phyloP scores from a whole-genome alignment of 2,888 invertebrate species.

The Lasiommata megera region DNA sequence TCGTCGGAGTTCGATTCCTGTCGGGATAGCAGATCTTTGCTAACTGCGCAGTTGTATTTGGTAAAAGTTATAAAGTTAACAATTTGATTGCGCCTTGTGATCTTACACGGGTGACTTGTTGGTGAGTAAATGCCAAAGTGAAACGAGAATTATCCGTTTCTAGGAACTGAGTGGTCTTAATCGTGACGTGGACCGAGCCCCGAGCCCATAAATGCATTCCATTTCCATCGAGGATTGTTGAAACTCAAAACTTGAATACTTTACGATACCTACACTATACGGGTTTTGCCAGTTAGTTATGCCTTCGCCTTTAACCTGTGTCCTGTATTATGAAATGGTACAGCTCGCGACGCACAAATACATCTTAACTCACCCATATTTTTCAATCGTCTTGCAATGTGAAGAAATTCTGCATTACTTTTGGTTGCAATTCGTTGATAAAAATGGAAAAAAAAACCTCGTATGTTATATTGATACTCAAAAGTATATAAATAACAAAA shows the following conservation, averaged over 20 bases:
- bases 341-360: too few species aligned
- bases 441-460: too few species aligned
- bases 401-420: too few species aligned
- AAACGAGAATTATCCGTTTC: conserved; percentile 16
- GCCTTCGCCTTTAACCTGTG: conserved; percentile 18
- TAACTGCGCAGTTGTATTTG: too few species aligned
- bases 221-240: conserved; percentile 48
- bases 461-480: too few species aligned
- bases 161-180: conserved; percentile 19
- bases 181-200: conserved; percentile 36
- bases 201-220: conserved; percentile 65
- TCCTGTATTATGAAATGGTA: too few species aligned
- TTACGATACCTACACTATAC: not conserved
- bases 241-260: conserved; percentile 7
- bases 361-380: too few species aligned
- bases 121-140: conserved; percentile 14
- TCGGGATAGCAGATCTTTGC: too few species aligned
- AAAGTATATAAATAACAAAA: too few species aligned
- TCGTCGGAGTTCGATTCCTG: too few species aligned
- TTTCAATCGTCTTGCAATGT: too few species aligned
- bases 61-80: not conserved
- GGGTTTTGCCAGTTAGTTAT: not conserved
- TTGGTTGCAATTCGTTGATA: too few species aligned
- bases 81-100: not conserved
- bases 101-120: not conserved